Conservation (phyloP, 2,888 invertebrate species). For the Diarsia mendica region DNA sequence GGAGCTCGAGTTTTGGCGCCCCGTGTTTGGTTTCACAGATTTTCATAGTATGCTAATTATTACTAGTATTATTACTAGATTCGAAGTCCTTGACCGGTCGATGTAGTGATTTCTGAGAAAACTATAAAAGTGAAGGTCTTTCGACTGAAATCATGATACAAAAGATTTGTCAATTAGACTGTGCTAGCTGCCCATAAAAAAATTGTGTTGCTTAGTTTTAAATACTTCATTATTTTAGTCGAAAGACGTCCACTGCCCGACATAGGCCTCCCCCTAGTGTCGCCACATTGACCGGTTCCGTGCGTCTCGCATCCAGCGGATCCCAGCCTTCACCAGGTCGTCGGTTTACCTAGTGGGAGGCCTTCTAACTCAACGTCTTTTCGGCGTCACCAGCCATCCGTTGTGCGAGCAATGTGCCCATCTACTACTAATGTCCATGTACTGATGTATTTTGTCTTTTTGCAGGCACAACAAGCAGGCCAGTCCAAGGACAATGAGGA, state of each 20-base stretch:
- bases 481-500: slow-evolving; percentile 87
- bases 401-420: no score
- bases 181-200: background rate
- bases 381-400: no score
- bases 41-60: background rate
- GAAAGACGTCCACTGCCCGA: no score
- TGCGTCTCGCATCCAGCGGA: no score
- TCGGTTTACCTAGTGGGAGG: no score
- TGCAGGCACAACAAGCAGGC: slow-evolving; percentile 84
- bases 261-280: no score
- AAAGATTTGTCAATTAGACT: background rate
- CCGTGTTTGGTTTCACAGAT: slow-evolving; percentile 31
- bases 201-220: background rate
- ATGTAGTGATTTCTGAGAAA: background rate
- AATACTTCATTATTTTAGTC: no score
- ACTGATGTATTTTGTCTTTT: slow-evolving; percentile 31
- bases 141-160: background rate
- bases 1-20: slow-evolving; percentile 11
- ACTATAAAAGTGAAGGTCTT: background rate
- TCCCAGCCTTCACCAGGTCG: no score
- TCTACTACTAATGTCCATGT: background rate
- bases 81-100: background rate
- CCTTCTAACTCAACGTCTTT: no score
- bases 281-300: no score
- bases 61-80: no score